Evolutionary conservation across 2,113 vertebrate genomes (phyloP).

Genomic region (Psilopogon haemacephalus): DNA sequence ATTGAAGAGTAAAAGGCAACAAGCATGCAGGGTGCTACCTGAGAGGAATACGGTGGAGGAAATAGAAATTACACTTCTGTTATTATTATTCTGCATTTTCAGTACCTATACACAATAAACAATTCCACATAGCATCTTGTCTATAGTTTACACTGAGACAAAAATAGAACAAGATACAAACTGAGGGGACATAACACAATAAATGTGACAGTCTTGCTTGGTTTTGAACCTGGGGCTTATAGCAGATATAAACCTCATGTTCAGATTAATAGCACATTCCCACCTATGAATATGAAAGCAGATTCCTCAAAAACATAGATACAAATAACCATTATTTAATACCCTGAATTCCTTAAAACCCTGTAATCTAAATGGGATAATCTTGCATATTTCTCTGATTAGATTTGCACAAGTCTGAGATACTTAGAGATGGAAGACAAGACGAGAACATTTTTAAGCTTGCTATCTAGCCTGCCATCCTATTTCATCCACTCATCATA

Average conservation of each 20-base stretch:
- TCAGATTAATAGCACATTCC: background rate
- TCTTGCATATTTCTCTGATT: background rate
- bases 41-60: background rate
- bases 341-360: background rate
- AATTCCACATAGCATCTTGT: background rate
- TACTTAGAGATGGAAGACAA: background rate
- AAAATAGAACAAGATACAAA: background rate
- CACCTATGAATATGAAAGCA: background rate
- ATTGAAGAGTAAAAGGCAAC: background rate
- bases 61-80: background rate
- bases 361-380: background rate
- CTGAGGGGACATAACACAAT: background rate
- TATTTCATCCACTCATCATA: fast-evolving
- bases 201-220: background rate
- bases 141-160: background rate
- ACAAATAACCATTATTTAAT: background rate
- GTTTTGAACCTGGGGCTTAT: background rate
- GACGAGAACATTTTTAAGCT: background rate
- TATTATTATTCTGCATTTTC: background rate
- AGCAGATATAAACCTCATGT: background rate
- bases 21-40: background rate
- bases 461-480: background rate
- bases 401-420: background rate
- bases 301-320: background rate
- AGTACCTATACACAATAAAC: background rate